Base-by-base conservation (phyloP, 2,113 vertebrate species). In the Elgaria multicarinata region DNA sequence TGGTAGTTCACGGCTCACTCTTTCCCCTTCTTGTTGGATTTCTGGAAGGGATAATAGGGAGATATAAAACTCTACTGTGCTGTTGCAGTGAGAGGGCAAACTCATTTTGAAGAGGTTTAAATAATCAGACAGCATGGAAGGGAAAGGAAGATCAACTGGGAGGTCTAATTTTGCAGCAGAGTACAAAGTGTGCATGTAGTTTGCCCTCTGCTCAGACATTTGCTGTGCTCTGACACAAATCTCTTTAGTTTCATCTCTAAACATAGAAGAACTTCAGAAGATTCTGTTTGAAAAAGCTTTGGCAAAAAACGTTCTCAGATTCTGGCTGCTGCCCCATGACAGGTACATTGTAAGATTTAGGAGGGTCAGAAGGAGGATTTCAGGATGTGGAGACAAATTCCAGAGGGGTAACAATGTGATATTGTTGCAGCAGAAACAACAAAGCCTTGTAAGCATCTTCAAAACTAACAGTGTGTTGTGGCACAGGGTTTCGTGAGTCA, bases 211-310 rank as follows among this genome's bases (percentile, higher is more conserved):
- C 44, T 44, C 44, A 36, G 79, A 69, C 62, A 39, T 87, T 75
- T 58, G 28, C n/a, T 42, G 64, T n/a, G 24, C 46, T 46, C 58
- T 77, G 46, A 67, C 44, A 77, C 36, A 78, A 90, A 83, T 67
- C 62, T 42, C 58, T 87, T 42, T 36, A 83, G 44, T 69, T 55
- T 10, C 20, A 83, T 82, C 44, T 90, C 58, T 90, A 87, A 77
- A 83, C 67, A 81, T 81, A 85, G 67, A 85, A 76, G n/a, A 85
- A 36, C 22, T 67, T 67, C 82, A 91, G 26, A 50, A 75, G 55
- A 79, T 88, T 66, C 55, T 88, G 22, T 67, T 85, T 26, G 28
- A 55, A 86, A 66, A 76, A 64, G 83, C 39, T 66, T 7, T 31
- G 67, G 28, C 9, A 33, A n/a, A 58, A 67, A 81, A 85, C 76